Evolutionary conservation across 2,113 vertebrate species (phyloP), one percentile per base, ranked within the genome.

Genomic region (Microcebus jonahi): DNA sequence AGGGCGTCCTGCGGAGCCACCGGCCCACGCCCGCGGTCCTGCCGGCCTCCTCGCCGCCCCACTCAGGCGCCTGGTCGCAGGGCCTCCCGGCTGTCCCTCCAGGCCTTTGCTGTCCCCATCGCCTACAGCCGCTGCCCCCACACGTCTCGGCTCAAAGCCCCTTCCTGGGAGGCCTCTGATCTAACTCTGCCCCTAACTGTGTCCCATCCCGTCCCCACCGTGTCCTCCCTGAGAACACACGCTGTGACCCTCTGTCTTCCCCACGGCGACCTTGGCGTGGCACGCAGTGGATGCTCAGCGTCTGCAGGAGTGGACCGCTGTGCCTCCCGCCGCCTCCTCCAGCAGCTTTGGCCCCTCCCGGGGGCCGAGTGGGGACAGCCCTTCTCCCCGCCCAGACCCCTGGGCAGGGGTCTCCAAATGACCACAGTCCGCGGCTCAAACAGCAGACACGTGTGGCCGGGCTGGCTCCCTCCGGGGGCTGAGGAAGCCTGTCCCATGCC

Each of bases 141-240:
- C 34, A 50, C 55, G 15, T 25, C 6, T 39, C 9, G 23, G 57
- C 25, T 36, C 48, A 11, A 31, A 48, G 11, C 23, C 34, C 36
- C 27, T 57, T 68, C 75, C 2, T 12, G 25, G 7, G 7, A 42
- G 27, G 14, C 50, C 83, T 39, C 10, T 5, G 2, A 6, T 20
- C 10, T 0, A 63, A 29, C 50, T 20, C 39, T 29, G 39, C 25
- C 34, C 9, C 17, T 31, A 21, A 1, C 65, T n/a, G 18, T 0
- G 18, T 18, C 55, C 4, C n/a, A 0, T 45, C 29, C 4, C 2
- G 2, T 50, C 29, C 31, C 14, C 15, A 27, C 29, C 1, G 17
- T 2, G 25, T 25, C 65, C 48, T 73, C 5, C 31, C 12, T 25
- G 13, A 9, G 31, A 2, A 14, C 68, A 50, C 23, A 27, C 3